Base-by-base conservation (phyloP, 2,797 vertebrate species). In the Pseudocheirus occidentalis region DNA sequence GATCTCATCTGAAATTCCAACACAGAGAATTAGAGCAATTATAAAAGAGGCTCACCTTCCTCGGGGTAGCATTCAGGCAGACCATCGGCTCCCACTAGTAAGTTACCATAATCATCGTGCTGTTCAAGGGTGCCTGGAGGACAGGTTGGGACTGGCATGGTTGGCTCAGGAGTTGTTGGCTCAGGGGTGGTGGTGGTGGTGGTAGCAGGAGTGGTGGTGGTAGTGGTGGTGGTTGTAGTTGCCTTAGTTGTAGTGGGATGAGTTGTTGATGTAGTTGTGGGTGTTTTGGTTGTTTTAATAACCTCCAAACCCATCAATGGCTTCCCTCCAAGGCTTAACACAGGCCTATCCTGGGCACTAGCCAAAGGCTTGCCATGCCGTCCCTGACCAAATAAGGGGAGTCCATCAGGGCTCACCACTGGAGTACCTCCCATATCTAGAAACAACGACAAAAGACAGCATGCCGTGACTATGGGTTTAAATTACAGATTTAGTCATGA, bases 311-410 rank as follows among this genome's bases (percentile, higher is more conserved):
- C 99, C 96, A 99, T 98, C 14, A 99, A 58, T 55, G 99, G 99
- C 97, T 99, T 99, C 62, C 99, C 99, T 98, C 99, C 99, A 50
- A 99, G 98, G 97, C 99, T 99, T 95, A 99, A 98, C 94, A 99
- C 98, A 91, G 99, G 98, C 96, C 99, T 99, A 54, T 99, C 99
- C 98, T 99, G 99, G 91, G 99, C 99, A 98, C 99, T 99, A 1
- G 99, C 98, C 97, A 99, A 99, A 90, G 99, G 99, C 93, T 98
- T 99, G 95, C 99, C 99, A 34, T 99, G 99, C 96, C 99, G 99
- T 91, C 99, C 99, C 52, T 99, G 99, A 93, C 99, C 99, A 97
- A 99, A 99, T 94, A 99, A 98, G 90, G 99, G 99, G 95, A 99
- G 98, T 55, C 99, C 99, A 1, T 99, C 99, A 14, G 99, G 98